Percentiles rank a stretch among this genome's conserved stretches.
Conservation (phyloP, 1,140 invertebrate species). For the Bursaphelenchus mucronatus region DNA sequence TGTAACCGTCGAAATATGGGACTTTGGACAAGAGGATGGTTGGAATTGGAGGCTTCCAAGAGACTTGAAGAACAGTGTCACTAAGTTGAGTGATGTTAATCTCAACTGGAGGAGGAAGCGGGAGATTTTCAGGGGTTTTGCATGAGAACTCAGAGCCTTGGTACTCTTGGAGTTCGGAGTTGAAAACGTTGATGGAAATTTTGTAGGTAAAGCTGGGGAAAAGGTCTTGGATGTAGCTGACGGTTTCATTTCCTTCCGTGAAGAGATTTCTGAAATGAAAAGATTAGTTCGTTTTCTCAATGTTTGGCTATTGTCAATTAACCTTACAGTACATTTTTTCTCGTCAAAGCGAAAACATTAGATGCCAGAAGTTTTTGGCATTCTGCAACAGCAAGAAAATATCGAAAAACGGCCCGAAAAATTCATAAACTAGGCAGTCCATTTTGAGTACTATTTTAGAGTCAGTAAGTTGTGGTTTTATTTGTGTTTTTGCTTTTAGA, state of each 20-base stretch:
- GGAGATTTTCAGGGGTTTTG: constrained; percentile 2
- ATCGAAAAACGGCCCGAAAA: too few species aligned
- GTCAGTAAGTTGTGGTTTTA: too few species aligned
- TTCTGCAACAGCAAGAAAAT: too few species aligned
- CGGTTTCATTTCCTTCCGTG: not conserved
- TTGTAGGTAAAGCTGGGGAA: constrained; percentile 8
- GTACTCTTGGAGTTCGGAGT: not conserved
- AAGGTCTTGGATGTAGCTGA: constrained; percentile 12
- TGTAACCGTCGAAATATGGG: constrained; percentile 14
- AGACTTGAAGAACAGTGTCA: constrained; percentile 1
- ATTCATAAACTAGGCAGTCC: too few species aligned
- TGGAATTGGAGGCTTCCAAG: constrained; percentile 14
- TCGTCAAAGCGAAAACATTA: not conserved
- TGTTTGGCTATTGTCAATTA: not conserved
- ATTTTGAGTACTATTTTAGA: too few species aligned
- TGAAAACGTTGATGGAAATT: constrained; percentile 4
- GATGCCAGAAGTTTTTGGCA: not conserved
- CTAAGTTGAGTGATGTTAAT: not conserved
- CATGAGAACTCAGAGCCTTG: constrained; percentile 5
- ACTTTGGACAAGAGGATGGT: not conserved
- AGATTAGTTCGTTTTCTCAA: not conserved
- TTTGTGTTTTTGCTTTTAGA: too few species aligned
- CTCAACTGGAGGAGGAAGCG: not conserved
- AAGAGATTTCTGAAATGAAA: constrained; percentile 4
- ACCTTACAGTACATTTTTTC: not conserved